Conservation (phyloP, 2,797 vertebrate species). For the Mus minutoides region DNA sequence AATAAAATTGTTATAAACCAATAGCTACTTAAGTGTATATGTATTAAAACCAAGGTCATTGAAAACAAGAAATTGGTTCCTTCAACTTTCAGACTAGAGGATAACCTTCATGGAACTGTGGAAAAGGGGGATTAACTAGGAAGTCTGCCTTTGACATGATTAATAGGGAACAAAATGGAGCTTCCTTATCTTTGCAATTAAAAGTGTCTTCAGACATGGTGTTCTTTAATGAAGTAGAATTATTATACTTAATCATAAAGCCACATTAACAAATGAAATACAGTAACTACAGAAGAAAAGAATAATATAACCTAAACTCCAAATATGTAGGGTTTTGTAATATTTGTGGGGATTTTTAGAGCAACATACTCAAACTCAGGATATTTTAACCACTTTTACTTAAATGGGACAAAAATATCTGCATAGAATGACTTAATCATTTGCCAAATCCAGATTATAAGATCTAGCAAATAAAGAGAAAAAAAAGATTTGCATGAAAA, state of each 20-base stretch:
- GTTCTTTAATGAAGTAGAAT: conserved; percentile 58
- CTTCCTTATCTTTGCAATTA: conserved; percentile 59
- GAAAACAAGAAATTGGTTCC: not conserved
- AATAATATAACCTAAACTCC: not conserved
- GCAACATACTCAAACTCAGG: not conserved
- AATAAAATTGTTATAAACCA: not conserved
- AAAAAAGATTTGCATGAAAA: not conserved
- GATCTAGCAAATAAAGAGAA: not conserved
- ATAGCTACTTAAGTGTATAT: not conserved
- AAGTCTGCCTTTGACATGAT: conserved; percentile 46
- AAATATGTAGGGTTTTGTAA: not conserved
- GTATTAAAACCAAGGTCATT: conserved; percentile 38
- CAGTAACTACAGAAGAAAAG: not conserved
- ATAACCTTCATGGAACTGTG: not conserved
- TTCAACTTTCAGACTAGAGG: not conserved
- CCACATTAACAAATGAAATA: conserved; percentile 42
- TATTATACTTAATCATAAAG: not conserved
- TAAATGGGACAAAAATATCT: not conserved
- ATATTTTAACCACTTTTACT: not conserved
- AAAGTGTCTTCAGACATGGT: conserved; percentile 19
- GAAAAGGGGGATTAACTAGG: not conserved
- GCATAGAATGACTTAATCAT: not conserved
- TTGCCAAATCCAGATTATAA: conserved; percentile 8
- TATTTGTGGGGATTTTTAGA: not conserved
- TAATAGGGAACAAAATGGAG: conserved; percentile 15